These are phyloP conservation scores for Megalurothrips usitatus DNA, from an alignment of 2,888 invertebrate species.

Conservation along the genomic window DNA sequence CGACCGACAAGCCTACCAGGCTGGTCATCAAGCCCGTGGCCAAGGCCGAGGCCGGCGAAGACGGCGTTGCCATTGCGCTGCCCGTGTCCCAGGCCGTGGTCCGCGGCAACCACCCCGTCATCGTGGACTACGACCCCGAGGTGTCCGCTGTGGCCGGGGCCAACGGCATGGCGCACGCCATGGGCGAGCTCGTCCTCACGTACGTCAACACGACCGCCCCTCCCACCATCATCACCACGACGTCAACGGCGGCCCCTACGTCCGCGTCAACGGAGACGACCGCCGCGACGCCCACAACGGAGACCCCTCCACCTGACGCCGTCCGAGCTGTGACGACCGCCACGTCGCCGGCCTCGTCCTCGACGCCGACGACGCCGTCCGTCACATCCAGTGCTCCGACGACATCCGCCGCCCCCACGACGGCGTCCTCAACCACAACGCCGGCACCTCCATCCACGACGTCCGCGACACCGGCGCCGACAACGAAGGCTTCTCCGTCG, in stretches of 20 bases:
- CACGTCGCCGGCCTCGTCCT: not conserved
- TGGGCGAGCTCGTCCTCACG: slow-evolving; percentile 59
- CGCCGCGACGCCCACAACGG: not conserved
- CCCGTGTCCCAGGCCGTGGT: slow-evolving; percentile 64
- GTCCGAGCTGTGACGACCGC: not conserved
- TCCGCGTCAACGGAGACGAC: not conserved
- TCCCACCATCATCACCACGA: not conserved
- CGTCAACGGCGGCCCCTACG: not conserved
- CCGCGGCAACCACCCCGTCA: slow-evolving; percentile 56
- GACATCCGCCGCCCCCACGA: not conserved
- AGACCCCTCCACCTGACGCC: not conserved
- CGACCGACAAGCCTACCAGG: slow-evolving; percentile 41
- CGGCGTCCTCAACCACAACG: not conserved
- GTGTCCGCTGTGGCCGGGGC: slow-evolving; percentile 70
- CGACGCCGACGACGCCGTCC: not conserved
- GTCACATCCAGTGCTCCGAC: not conserved
- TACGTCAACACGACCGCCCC: slow-evolving; percentile 34
- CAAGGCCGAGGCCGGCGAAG: slow-evolving; percentile 59
- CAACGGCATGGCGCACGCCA: slow-evolving; percentile 70
- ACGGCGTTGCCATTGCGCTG: slow-evolving; percentile 65
- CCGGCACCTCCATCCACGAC: not conserved
- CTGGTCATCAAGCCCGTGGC: slow-evolving; percentile 62
- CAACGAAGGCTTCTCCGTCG: not conserved
- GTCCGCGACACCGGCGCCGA: not conserved
- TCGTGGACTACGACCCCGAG: slow-evolving; percentile 61